phyloP scores from a whole-genome alignment of 1,140 invertebrate species.

The Lepidostoma basale region DNA sequence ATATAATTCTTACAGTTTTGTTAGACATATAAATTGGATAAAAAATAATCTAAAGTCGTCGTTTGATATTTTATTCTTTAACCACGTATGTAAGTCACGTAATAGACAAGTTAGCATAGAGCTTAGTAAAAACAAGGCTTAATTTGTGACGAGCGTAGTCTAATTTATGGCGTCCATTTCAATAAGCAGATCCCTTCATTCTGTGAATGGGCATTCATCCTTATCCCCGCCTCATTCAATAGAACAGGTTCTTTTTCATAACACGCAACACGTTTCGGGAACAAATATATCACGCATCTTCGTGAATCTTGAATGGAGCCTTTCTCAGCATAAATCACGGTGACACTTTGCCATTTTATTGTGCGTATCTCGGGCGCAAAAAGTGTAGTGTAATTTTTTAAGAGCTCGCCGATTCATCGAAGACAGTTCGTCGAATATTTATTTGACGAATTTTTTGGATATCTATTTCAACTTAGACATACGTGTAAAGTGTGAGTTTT shows the following conservation, averaged over 20 bases:
- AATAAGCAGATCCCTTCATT: conserved; percentile 28
- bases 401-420: too few species aligned
- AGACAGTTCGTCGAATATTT: too few species aligned
- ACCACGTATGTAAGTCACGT: too few species aligned
- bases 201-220: conserved; percentile 23
- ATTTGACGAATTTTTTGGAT: too few species aligned
- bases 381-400: conserved; percentile 12
- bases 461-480: too few species aligned
- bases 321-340: conserved; percentile 40
- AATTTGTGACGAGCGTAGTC: conserved; percentile 40
- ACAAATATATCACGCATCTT: conserved; percentile 33
- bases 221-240: conserved; percentile 14
- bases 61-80: too few species aligned
- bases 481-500: too few species aligned
- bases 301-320: conserved; percentile 25
- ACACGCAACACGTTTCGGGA: conserved; percentile 29
- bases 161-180: conserved; percentile 39
- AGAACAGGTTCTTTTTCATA: conserved; percentile 38
- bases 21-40: neutral
- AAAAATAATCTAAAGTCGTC: neutral
- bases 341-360: conserved; percentile 32
- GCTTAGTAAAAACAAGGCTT: conserved; percentile 17
- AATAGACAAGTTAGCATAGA: neutral
- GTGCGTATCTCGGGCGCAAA: conserved; percentile 18
- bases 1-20: neutral